A percentile compares a stretch with the other conserved stretches of the same genome.
These are phyloP conservation scores for Muscicapa adusta DNA, from an alignment of 2,113 vertebrate species.

Conservation along the genomic window DNA sequence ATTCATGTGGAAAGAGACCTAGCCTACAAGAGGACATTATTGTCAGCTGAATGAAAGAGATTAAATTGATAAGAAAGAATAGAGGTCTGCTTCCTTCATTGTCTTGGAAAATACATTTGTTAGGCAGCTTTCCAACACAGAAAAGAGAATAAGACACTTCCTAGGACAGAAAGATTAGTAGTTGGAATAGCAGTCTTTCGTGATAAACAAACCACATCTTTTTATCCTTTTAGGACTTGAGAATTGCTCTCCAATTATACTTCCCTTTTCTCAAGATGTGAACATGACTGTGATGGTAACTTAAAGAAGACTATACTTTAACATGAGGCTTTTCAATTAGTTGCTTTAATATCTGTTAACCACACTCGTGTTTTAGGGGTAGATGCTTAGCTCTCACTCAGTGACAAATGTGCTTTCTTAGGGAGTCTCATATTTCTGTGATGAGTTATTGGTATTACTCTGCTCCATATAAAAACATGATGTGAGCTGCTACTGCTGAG, in stretches of 20 bases:
- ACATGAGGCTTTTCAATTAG: neutral
- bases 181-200: neutral
- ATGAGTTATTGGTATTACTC: neutral
- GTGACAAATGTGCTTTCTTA: neutral
- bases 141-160: slow-evolving; percentile 34
- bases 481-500: neutral
- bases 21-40: slow-evolving; percentile 20
- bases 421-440: neutral
- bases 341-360: neutral
- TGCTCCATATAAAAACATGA: neutral
- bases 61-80: slow-evolving; percentile 52
- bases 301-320: neutral
- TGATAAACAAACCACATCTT: slow-evolving; percentile 23
- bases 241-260: neutral
- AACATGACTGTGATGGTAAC: neutral
- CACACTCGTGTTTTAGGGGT: neutral
- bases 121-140: slow-evolving; percentile 40
- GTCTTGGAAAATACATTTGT: slow-evolving; percentile 51
- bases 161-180: slow-evolving; percentile 25
- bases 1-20: slow-evolving; percentile 46
- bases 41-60: slow-evolving; percentile 46
- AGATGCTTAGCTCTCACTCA: neutral
- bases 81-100: slow-evolving; percentile 39
- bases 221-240: neutral
- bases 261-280: neutral